Base-by-base conservation (phyloP, 2,888 invertebrate species). In the Polymixis lichenea region DNA sequence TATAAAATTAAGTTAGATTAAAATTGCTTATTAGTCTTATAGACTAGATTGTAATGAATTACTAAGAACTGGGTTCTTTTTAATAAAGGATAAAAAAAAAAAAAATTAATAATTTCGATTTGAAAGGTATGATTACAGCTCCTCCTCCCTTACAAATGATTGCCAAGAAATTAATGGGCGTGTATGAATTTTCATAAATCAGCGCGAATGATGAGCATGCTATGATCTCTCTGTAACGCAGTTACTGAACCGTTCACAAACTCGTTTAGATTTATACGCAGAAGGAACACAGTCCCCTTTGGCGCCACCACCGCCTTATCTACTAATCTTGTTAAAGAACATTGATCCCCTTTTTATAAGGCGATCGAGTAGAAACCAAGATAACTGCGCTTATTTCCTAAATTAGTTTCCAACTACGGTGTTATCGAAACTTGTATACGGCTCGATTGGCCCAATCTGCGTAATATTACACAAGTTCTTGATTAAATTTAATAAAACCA, bases 401-500 rank as follows among this genome's bases (percentile, higher is more conserved):
- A 95, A 96, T 96, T 96, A 96, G 95, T 96, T 96, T 91, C 90
- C 89, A 96, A 96, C 96, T 96, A 95, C 92, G 92, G 90, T 93
- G 95, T 94, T 95, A 96, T 96, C 94, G 95, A 94, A 96, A 96
- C 96, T 96, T 95, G 95, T 94, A 94, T 94, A 93, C 94, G 94
- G 92, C 93, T 91, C 93, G 95, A 96, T 96, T 95, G 94, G 95
- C 84, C 95, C 96, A 96, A 96, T 96, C 96, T 95, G 96, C 94
- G 95, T 95, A 95, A 95, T 96, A 96, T 96, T 96, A 93, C 95
- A 95, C 93, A 96, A 96, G 95, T 96, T 96, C 95, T 95, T 96
- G 96, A 96, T 96, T 96, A 96, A 96, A 96, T 96, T 96, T 96
- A 96, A 96, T 96, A 96, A 96, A 96, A 96, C 95, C 95, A 95